Conservation (phyloP, 1,140 invertebrate genomes). For the Lordiphosa collinella region DNA sequence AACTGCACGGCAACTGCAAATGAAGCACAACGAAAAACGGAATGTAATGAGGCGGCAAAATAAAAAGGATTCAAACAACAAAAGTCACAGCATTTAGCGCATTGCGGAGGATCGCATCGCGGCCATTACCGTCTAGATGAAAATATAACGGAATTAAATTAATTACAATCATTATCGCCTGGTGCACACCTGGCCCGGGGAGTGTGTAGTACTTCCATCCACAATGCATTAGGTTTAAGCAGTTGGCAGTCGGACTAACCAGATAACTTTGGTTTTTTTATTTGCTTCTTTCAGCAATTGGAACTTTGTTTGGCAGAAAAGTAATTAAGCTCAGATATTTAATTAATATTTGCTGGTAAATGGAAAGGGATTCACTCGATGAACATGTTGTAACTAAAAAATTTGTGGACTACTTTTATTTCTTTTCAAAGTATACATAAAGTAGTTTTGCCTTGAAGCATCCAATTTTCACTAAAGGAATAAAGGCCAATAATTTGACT, state of each 20-base stretch:
- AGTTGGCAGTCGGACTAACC: slow-evolving; percentile 1
- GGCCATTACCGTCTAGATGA: slow-evolving; percentile 54
- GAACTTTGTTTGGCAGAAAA: slow-evolving; percentile 9
- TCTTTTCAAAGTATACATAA: too few relatives aligned
- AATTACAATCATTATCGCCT: slow-evolving; percentile 75
- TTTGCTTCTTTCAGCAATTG: not conserved
- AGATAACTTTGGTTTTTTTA: slow-evolving; percentile 60
- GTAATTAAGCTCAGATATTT: slow-evolving; percentile 40
- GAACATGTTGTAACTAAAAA: too few relatives aligned
- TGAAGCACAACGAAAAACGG: slow-evolving; percentile 36
- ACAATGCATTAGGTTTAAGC: slow-evolving; percentile 6
- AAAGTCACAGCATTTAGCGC: slow-evolving; percentile 67
- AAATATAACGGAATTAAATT: slow-evolving; percentile 79
- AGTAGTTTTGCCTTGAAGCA: too few relatives aligned
- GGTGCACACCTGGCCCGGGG: slow-evolving; percentile 39
- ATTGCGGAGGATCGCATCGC: slow-evolving; percentile 52
- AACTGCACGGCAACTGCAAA: slow-evolving; percentile 43
- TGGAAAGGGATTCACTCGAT: too few relatives aligned
- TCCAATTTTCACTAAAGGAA: too few relatives aligned
- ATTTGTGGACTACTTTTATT: too few relatives aligned
- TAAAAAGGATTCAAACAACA: slow-evolving; percentile 8
- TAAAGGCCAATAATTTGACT: too few relatives aligned
- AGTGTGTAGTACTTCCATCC: not conserved
- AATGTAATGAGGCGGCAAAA: slow-evolving; percentile 53
- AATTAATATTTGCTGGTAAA: slow-evolving; percentile 28